phyloP scores from a whole-genome alignment of 2,113 vertebrate species.

The Hemibagrus wyckioides region DNA sequence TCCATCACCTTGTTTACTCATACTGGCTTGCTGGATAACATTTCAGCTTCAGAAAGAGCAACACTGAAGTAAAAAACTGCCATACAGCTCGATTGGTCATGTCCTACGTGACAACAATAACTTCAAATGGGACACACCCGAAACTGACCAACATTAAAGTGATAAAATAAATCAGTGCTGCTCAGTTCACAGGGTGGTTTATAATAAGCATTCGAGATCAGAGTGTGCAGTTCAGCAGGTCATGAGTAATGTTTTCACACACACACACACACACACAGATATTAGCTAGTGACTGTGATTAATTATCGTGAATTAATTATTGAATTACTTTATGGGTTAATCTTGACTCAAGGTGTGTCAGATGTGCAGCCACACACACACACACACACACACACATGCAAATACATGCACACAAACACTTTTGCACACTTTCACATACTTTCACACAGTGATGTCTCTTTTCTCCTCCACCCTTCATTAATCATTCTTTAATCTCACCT shows the following conservation, averaged over 20 bases:
- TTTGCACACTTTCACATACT: neutral
- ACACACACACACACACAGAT: neutral
- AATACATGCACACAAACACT: neutral
- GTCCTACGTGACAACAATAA: neutral
- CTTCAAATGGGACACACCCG: neutral
- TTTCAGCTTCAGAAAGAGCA: too few species aligned
- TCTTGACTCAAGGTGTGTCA: neutral
- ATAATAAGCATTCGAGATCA: neutral
- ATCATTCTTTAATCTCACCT: neutral
- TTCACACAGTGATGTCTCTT: neutral
- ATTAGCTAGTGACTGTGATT: neutral
- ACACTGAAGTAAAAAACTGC: too few species aligned
- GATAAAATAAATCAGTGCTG: neutral
- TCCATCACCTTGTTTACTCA: neutral
- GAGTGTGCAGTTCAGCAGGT: neutral
- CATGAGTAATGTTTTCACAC: neutral
- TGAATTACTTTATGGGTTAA: neutral
- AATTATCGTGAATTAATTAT: neutral
- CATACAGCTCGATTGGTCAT: neutral
- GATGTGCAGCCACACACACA: neutral
- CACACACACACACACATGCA: neutral
- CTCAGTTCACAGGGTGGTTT: neutral
- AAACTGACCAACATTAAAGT: neutral
- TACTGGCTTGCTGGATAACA: neutral
- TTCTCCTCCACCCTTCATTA: slow-evolving; percentile 25